phyloP scores from a whole-genome alignment of 2,797 vertebrate species.

The Oreochromis mossambicus region DNA sequence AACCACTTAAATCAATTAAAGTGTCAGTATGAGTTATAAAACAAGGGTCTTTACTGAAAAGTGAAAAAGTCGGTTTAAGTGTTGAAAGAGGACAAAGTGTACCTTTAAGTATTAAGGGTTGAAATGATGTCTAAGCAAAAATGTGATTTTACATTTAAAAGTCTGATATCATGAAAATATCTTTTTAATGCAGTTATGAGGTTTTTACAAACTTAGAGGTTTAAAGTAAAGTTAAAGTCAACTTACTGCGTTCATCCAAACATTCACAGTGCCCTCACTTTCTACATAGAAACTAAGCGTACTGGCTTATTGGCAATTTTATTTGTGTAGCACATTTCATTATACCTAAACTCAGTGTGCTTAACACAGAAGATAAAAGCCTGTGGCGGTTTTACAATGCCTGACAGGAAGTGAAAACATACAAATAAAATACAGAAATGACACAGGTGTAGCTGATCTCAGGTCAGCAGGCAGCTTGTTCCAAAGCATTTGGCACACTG shows the following conservation, averaged over 20 bases:
- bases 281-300: background rate
- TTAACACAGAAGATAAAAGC: background rate
- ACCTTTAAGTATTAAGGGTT: background rate
- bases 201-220: background rate
- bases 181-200: background rate
- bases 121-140: background rate
- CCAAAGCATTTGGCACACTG: background rate
- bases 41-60: background rate
- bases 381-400: background rate
- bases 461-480: background rate
- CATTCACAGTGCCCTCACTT: background rate
- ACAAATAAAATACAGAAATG: background rate
- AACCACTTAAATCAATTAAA: background rate
- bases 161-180: background rate
- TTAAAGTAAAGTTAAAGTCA: background rate
- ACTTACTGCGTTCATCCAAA: background rate
- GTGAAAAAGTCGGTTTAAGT: background rate
- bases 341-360: background rate
- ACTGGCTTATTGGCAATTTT: background rate
- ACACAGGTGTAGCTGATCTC: background rate
- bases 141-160: background rate
- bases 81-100: background rate
- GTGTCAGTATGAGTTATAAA: background rate
- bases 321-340: background rate
- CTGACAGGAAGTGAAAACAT: background rate